These are phyloP conservation scores for Coelinius sp. DNA, from an alignment of 2,888 invertebrate species.

Conservation along the genomic window DNA sequence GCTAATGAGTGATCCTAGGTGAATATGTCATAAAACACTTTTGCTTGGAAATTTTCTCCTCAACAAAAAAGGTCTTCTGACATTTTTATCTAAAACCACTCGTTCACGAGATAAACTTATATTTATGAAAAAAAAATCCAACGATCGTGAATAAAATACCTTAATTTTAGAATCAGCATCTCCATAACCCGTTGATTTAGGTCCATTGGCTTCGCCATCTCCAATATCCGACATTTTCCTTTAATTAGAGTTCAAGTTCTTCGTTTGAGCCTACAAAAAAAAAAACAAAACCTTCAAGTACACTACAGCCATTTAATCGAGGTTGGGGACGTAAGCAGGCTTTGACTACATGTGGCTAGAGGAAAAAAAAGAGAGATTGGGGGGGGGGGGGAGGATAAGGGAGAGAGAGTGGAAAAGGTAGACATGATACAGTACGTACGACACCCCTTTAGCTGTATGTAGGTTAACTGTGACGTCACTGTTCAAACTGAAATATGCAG, in stretches of 20 bases:
- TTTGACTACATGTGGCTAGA: not conserved
- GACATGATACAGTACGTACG: slow-evolving; percentile 45
- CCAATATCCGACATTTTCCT: not conserved
- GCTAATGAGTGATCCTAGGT: too few relatives aligned
- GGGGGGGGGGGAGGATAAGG: not conserved
- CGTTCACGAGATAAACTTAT: too few relatives aligned
- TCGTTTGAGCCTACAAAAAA: not conserved
- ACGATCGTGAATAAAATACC: too few relatives aligned
- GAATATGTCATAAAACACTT: too few relatives aligned
- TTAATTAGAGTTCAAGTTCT: not conserved
- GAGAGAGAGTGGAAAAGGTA: slow-evolving; percentile 15
- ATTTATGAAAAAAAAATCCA: too few relatives aligned
- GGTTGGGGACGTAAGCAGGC: slow-evolving; percentile 11
- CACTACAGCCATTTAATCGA: not conserved
- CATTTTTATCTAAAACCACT: too few relatives aligned
- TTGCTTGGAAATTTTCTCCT: too few relatives aligned
- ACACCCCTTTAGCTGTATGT: slow-evolving; percentile 56
- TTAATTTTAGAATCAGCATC: not conserved
- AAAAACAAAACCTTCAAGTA: not conserved
- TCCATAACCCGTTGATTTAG: not conserved
- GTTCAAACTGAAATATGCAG: slow-evolving; percentile 54
- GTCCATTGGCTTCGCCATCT: not conserved
- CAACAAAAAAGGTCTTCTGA: too few relatives aligned
- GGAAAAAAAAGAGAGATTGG: not conserved
- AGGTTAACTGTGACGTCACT: slow-evolving; percentile 64